These are phyloP conservation scores for Pinctada fucata DNA, from an alignment of 2,888 invertebrate genomes.

Conservation along the genomic window DNA sequence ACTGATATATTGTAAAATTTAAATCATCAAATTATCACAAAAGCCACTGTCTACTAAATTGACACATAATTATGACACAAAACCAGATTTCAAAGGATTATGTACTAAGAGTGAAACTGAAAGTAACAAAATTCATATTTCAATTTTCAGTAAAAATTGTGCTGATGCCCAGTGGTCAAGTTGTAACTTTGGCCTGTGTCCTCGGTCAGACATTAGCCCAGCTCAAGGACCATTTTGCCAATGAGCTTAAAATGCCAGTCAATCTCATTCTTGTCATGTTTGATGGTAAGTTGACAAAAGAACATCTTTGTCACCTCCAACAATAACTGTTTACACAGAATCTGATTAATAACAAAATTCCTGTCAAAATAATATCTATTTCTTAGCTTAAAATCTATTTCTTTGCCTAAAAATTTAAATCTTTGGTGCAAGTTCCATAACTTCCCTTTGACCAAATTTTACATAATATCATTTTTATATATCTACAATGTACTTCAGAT, in stretches of 20 bases:
- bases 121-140: slow-evolving; percentile 4
- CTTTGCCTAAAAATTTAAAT: not conserved
- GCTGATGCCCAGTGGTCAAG: slow-evolving; percentile 75
- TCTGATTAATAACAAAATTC: not conserved
- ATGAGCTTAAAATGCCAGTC: slow-evolving; percentile 72
- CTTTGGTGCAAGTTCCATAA: too few relatives aligned
- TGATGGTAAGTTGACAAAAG: slow-evolving; percentile 65
- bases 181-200: slow-evolving; percentile 72
- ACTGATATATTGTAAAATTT: not conserved
- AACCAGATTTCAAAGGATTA: too few relatives aligned
- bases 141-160: slow-evolving; percentile 74
- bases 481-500: too few relatives aligned
- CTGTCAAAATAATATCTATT: not conserved
- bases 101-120: not conserved
- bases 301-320: too few relatives aligned
- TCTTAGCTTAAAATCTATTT: not conserved
- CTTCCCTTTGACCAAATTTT: too few relatives aligned
- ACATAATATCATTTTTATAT: too few relatives aligned
- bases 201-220: slow-evolving; percentile 72
- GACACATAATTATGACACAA: too few relatives aligned
- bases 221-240: slow-evolving; percentile 72
- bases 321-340: not conserved
- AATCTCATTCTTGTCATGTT: slow-evolving; percentile 70
- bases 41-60: not conserved
- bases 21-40: not conserved